Conservation (phyloP, 2,888 invertebrate genomes). For the Chrysotoxum bicinctum region DNA sequence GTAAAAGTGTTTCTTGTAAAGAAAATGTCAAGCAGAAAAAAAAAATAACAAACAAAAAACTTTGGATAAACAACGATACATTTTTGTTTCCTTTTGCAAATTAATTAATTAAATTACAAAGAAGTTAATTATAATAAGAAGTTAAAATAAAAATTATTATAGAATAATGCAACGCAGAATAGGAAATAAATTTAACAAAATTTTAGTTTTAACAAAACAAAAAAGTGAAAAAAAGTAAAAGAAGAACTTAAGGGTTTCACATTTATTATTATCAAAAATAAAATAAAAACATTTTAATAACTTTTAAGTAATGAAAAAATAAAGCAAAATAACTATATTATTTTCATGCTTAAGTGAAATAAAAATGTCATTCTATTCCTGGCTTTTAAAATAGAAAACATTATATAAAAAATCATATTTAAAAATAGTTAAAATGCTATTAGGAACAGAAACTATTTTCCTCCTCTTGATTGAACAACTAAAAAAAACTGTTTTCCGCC, state of each 20-base stretch:
- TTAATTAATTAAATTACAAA: conserved; percentile 20
- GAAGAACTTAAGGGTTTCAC: conserved; percentile 66
- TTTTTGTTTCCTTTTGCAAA: conserved; percentile 47
- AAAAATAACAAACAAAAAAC: conserved; percentile 1
- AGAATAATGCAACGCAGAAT: conserved; percentile 54
- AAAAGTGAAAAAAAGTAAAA: conserved; percentile 66
- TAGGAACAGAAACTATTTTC: conserved; percentile 63
- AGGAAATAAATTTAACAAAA: conserved; percentile 41
- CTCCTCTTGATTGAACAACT: conserved; percentile 70
- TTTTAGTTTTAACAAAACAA: conserved; percentile 17
- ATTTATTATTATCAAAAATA: conserved; percentile 45
- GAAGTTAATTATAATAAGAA: conserved; percentile 13
- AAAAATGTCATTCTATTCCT: conserved; percentile 37
- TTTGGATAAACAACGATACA: conserved; percentile 63
- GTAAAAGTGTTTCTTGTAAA: conserved; percentile 48
- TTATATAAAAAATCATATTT: conserved; percentile 22
- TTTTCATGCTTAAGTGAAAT: conserved; percentile 45
- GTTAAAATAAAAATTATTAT: conserved; percentile 15
- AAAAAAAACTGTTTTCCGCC: conserved; percentile 71
- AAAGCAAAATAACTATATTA: conserved; percentile 38
- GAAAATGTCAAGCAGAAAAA: conserved; percentile 42
- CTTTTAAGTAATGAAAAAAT: conserved; percentile 54
- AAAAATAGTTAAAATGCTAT: conserved; percentile 40
- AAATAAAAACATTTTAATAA: conserved; percentile 73
- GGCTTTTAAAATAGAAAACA: conserved; percentile 46